Conservation (phyloP, 2,888 invertebrate species). For the Drosophila tanythrix region DNA sequence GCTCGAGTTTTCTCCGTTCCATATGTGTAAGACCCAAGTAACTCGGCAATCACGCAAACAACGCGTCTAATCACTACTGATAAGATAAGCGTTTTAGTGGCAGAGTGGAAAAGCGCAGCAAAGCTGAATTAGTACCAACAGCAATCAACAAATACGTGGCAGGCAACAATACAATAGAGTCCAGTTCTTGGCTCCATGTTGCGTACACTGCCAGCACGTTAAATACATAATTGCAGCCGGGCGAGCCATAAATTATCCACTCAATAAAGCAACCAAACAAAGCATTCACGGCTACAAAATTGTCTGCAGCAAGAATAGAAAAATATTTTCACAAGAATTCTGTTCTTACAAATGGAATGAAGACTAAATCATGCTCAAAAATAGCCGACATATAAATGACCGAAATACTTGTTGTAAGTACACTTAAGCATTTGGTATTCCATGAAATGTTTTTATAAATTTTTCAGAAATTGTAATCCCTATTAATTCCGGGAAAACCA, state of each 20-base stretch:
- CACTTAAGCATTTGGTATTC: background rate
- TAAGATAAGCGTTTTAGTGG: slow-evolving; percentile 61
- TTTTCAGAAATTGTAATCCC: background rate
- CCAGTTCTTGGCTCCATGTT: background rate
- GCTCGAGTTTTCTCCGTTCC: background rate
- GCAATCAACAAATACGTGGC: background rate
- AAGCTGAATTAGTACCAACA: slow-evolving; percentile 12
- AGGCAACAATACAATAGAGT: background rate
- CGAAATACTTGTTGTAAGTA: background rate
- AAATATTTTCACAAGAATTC: background rate
- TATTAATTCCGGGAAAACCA: background rate
- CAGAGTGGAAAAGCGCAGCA: slow-evolving; percentile 26
- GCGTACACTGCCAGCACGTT: slow-evolving; percentile 4
- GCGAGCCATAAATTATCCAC: slow-evolving; percentile 10
- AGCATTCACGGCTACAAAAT: background rate
- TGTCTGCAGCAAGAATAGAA: background rate
- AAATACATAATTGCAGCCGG: slow-evolving; percentile 37
- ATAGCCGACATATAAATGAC: background rate
- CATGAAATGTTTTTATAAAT: background rate
- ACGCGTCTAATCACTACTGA: slow-evolving; percentile 63
- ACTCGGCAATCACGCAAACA: slow-evolving; percentile 37
- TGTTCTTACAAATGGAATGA: background rate
- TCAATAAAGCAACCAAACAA: slow-evolving; percentile 1
- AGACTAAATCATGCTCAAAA: background rate
- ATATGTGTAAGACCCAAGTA: background rate